These are phyloP conservation scores for Cotesia glomerata DNA, from an alignment of 1,140 invertebrate genomes.

Conservation along the genomic window DNA sequence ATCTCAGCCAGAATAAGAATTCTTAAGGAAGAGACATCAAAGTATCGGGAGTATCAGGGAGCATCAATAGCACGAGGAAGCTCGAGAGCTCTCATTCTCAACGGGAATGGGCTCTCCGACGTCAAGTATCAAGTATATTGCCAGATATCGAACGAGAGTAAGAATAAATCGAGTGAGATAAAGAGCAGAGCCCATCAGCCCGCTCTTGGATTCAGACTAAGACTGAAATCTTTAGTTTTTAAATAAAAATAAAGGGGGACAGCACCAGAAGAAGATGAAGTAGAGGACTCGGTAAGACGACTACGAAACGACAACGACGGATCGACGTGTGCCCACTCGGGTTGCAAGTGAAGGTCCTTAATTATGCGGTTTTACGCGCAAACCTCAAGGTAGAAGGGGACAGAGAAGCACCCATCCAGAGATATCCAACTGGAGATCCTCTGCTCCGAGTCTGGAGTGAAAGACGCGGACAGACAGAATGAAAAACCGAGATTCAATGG, in stretches of 20 bases:
- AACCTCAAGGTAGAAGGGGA: conserved; percentile 7
- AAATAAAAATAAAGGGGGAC: conserved; percentile 1
- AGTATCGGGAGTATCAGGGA: too few species aligned
- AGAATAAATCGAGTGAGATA: too few species aligned
- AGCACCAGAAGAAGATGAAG: background rate
- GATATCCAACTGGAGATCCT: conserved; percentile 4
- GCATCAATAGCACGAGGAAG: too few species aligned
- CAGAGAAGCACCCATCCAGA: background rate
- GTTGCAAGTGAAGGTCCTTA: conserved; percentile 45
- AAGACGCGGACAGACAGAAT: conserved; percentile 12
- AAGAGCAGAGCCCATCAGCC: background rate
- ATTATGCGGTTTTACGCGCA: conserved; percentile 56
- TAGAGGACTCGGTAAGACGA: background rate
- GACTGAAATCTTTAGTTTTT: background rate
- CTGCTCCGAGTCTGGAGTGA: background rate
- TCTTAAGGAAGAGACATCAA: too few species aligned
- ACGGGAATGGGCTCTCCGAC: background rate
- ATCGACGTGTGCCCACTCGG: conserved; percentile 33
- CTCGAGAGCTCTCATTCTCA: background rate
- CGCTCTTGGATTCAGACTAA: background rate
- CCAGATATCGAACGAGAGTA: too few species aligned
- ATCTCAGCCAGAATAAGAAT: conserved; percentile 28
- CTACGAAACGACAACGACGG: conserved; percentile 23
- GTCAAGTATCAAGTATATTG: background rate
- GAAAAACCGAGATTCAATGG: conserved; percentile 15